These are phyloP conservation scores for Pavo muticus DNA, from an alignment of 2,113 vertebrate genomes.

Conservation along the genomic window DNA sequence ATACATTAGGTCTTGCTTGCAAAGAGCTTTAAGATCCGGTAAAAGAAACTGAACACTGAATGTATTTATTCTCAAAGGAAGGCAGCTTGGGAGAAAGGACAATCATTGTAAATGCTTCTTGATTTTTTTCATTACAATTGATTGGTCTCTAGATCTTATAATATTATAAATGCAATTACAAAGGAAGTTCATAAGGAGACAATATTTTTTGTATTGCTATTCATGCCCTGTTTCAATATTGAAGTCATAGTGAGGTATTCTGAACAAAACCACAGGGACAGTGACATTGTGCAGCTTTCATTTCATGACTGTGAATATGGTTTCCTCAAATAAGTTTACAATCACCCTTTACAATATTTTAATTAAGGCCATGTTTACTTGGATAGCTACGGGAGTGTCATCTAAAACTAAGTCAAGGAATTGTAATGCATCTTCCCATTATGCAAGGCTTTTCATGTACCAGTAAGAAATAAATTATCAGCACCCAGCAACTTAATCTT, in stretches of 20 bases:
- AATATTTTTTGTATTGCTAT: background rate
- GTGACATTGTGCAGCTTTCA: background rate
- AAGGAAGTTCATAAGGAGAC: background rate
- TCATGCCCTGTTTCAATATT: rapidly evolving
- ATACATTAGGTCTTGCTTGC: background rate
- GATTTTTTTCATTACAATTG: background rate
- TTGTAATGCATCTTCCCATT: background rate
- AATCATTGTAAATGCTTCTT: background rate
- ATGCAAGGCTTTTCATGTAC: background rate
- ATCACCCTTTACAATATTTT: background rate
- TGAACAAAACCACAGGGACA: background rate
- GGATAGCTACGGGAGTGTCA: background rate
- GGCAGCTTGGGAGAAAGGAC: background rate
- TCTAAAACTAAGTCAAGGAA: background rate
- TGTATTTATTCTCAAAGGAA: background rate
- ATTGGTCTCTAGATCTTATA: background rate
- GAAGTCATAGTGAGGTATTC: background rate
- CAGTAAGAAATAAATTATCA: background rate
- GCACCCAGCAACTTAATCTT: background rate
- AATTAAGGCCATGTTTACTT: background rate
- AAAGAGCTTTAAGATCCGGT: background rate
- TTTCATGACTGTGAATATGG: background rate
- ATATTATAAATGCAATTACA: background rate
- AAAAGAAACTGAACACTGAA: background rate
- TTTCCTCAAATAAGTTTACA: background rate